Base-by-base conservation (phyloP, 2,113 vertebrate species). In the Kryptolebias marmoratus region DNA sequence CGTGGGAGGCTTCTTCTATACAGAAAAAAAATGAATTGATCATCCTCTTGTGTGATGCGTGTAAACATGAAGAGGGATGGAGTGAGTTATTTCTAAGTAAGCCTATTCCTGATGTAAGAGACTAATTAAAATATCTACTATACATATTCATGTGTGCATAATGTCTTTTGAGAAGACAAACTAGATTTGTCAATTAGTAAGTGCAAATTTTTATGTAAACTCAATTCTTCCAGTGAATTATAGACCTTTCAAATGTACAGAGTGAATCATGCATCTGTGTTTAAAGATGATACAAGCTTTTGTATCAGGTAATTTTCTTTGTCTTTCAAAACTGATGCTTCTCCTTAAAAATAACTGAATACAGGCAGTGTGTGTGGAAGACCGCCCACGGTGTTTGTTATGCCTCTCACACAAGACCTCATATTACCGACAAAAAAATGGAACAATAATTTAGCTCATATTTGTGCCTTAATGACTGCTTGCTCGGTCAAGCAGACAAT, bases 1-100 rank as follows among this genome's bases (percentile, higher is more conserved):
- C 49, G 89, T 90, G 84, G 89, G 88, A 87, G 87, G 75, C 66
- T 62, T 69, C 75, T 63, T 72, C 66, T 61, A 63, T 22, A n/a
- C 61, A 81, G 63, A 61, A 64, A n/a, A 60, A 81, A 65, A 61
- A 64, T 64, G 14, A 58, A 85, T 68, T 52, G 80, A 84, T 85
- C 58, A 30, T 31, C 58, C n/a, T 15, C 47, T 59, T 22, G 11
- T 10, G 44, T 47, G 65, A 18, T 54, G 28, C 13, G 45, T 4
- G 30, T 16, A 2, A 60, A 39, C 6, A 39, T 18, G 31, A 11
- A 36, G 39, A 42, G 32, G 32, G 39, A 42, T 42, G 39, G 39
- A 42, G 9, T 7, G 28, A 2, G 47, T 11, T 85, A 69, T 64
- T 62, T 74, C 63, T 8, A 64, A 81, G 55, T 27, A 31, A 53